A percentile compares a stretch with the other conserved stretches of the same genome.
These are phyloP conservation scores for Strigamia maritima DNA, from an alignment of 2,888 invertebrate species.

Conservation along the genomic window DNA sequence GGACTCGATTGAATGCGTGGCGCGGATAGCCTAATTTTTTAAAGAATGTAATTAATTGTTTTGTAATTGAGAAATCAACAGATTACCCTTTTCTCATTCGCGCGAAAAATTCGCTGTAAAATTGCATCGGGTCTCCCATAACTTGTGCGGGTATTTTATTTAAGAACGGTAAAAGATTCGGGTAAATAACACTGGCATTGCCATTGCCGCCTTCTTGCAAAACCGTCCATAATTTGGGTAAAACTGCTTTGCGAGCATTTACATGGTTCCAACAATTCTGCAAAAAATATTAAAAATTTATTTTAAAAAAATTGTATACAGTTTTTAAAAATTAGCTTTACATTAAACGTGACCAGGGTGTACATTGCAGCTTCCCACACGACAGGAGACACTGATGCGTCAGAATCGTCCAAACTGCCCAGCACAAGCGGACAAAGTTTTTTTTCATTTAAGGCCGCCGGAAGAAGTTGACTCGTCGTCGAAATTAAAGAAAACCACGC, in stretches of 20 bases:
- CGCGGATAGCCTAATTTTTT: not conserved
- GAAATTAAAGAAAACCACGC: constrained; percentile 69
- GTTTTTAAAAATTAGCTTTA: constrained; percentile 38
- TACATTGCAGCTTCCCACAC: constrained; percentile 74
- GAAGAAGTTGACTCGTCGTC: constrained; percentile 61
- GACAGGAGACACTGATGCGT: constrained; percentile 63
- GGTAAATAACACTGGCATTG: constrained; percentile 68
- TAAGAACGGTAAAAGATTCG: constrained; percentile 72
- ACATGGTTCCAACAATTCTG: constrained; percentile 70
- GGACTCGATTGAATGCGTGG: constrained; percentile 54
- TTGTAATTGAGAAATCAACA: not conserved
- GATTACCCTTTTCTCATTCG: constrained; percentile 6
- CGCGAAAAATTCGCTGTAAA: constrained; percentile 10
- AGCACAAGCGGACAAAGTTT: constrained; percentile 62
- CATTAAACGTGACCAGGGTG: constrained; percentile 60
- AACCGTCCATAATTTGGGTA: constrained; percentile 67
- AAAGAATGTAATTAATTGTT: not conserved
- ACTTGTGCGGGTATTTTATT: constrained; percentile 63
- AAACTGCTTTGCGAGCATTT: constrained; percentile 69
- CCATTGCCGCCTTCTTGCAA: constrained; percentile 71
- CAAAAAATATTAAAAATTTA: constrained; percentile 45
- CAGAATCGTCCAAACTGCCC: constrained; percentile 65
- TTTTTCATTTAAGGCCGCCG: constrained; percentile 59
- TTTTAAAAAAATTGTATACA: not conserved
- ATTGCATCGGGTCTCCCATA: constrained; percentile 39